These are phyloP conservation scores for Emys orbicularis DNA, from an alignment of 2,797 vertebrate species.

Conservation along the genomic window DNA sequence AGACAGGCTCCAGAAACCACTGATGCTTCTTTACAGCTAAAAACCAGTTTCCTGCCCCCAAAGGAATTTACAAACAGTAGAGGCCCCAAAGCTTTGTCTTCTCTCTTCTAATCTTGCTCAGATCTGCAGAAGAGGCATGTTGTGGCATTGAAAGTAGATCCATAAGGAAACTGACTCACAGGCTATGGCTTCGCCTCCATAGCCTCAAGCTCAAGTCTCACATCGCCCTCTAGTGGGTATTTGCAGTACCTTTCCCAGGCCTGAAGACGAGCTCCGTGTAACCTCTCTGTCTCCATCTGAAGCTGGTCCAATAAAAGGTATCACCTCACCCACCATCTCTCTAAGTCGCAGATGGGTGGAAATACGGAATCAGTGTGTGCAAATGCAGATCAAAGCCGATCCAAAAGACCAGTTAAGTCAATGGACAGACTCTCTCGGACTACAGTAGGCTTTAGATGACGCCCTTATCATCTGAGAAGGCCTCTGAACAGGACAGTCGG, in stretches of 20 bases:
- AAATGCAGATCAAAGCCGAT: background rate
- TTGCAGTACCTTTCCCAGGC: background rate
- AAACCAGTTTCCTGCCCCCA: background rate
- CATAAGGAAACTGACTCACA: background rate
- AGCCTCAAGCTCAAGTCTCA: accelerated
- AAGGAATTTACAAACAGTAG: background rate
- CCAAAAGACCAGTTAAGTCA: background rate
- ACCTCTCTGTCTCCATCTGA: background rate
- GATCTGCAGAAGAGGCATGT: accelerated
- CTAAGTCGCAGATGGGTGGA: background rate
- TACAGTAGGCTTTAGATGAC: background rate
- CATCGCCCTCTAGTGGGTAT: accelerated
- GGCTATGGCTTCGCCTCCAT: accelerated
- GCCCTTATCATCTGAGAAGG: background rate
- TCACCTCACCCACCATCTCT: background rate
- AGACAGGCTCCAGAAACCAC: background rate
- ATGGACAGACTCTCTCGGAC: background rate
- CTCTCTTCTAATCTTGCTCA: background rate
- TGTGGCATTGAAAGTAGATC: background rate
- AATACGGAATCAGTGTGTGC: background rate
- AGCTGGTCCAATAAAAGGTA: background rate
- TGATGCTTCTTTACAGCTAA: background rate
- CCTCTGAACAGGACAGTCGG: background rate
- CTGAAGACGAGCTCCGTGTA: background rate
- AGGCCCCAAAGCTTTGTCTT: background rate